Evolutionary conservation across 2,888 invertebrate genomes (phyloP).

Genomic region (Apoderus coryli): DNA sequence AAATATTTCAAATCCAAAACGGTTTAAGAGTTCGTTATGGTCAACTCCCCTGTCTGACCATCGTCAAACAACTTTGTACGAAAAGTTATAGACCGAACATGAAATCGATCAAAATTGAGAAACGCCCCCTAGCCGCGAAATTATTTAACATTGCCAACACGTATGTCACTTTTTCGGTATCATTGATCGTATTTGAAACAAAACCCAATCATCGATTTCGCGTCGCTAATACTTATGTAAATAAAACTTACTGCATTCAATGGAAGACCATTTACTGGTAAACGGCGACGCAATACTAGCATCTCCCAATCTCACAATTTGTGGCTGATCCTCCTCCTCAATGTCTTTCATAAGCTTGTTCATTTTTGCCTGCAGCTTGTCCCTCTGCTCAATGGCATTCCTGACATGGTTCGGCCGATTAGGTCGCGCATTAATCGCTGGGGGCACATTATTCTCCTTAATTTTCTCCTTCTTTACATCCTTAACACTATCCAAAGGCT

Average conservation of each 20-base stretch:
- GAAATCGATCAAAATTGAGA: too few relatives aligned
- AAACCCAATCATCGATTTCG: too few relatives aligned
- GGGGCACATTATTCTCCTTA: conserved; percentile 17
- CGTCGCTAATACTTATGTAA: too few relatives aligned
- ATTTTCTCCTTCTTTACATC: conserved; percentile 19
- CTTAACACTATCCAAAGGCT: conserved; percentile 26
- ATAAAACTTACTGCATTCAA: conserved; percentile 70
- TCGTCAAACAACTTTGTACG: too few relatives aligned
- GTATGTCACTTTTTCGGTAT: too few relatives aligned
- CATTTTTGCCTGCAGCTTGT: conserved; percentile 26
- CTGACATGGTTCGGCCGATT: conserved; percentile 21
- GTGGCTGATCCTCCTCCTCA: conserved; percentile 74
- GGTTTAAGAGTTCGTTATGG: too few relatives aligned
- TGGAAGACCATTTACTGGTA: conserved; percentile 92
- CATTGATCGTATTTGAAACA: too few relatives aligned
- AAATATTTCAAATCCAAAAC: too few relatives aligned
- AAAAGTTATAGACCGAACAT: too few relatives aligned
- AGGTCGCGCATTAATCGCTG: conserved; percentile 16
- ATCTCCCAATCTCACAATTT: conserved; percentile 91
- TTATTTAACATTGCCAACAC: too few relatives aligned
- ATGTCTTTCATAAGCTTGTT: conserved; percentile 68
- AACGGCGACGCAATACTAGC: conserved; percentile 99
- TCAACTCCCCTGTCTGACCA: too few relatives aligned
- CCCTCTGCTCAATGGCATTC: conserved; percentile 22
- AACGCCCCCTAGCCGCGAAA: too few relatives aligned